Base-by-base conservation (phyloP, 92 coral and sea anemone genomes). In the Epizoanthus fatuus region DNA sequence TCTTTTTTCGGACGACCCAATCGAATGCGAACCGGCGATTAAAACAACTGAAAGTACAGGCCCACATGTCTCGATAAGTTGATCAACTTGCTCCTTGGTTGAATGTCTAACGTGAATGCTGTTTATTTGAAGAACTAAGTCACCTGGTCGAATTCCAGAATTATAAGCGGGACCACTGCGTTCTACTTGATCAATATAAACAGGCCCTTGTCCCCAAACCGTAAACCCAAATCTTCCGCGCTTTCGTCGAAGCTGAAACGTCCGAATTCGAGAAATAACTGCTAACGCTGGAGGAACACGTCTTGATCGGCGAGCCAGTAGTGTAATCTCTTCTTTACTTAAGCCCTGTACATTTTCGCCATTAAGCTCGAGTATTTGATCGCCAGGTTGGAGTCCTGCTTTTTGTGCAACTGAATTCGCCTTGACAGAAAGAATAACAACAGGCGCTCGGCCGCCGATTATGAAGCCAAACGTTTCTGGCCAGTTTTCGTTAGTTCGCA, bases 321-420 rank as follows among this genome's bases (percentile, higher is more conserved):
- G 83, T 37, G 81, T 88, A 6, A 93, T 96, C 76, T 97, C 98
- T 29, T 93, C 98, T 88, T 90, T 91, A 60, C 86, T 93, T 56
- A 97, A 79, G 40, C 95, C 95, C 64, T 97, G 99, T 13, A 97
- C 98, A 71, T 95, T 97, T 83, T 93, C 94, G 10, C 99, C 99
- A 72, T 97, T 96, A 37, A 97, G 82, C 84, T 97, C 99, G 47
- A 97, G 90, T 69, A 97, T 92, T 82, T 97, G 99, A 85, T 97
- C 99, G 14, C 99, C 99, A 2, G 99, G 98, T 40, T 96, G 95
- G 13, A 97, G 92, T 13, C 99, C 99, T 35, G 99, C 98, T 76
- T 92, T 84, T 64, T 97, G 94, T n/a, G 99, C 99, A 10, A 95
- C 94, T 25, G 98, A 95, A 81, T 95, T 93, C 38, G 94, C 98